These are phyloP conservation scores for Agrotis ipsilon DNA, from an alignment of 2,888 invertebrate species.

Conservation along the genomic window DNA sequence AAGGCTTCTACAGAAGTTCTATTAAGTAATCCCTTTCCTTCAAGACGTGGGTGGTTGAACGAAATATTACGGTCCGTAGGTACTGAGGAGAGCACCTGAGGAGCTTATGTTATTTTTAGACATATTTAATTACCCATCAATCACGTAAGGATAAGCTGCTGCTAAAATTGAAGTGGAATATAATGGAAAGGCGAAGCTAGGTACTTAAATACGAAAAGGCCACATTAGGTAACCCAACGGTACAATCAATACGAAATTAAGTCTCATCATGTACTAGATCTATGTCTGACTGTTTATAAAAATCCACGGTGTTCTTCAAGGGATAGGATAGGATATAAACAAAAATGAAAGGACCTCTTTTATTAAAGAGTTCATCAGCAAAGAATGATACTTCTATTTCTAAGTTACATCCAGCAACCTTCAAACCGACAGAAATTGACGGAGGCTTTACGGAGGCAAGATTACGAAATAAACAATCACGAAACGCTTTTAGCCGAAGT, in stretches of 20 bases:
- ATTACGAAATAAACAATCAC: slow-evolving; percentile 42
- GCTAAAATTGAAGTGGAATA: background rate
- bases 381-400: background rate
- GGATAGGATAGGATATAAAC: no score
- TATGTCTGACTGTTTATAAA: background rate
- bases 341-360: background rate
- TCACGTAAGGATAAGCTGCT: background rate
- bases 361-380: no score
- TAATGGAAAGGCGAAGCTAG: background rate
- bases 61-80: background rate
- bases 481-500: slow-evolving; percentile 33
- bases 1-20: background rate
- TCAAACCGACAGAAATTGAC: background rate
- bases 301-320: no score
- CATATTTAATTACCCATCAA: slow-evolving; percentile 26
- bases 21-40: background rate
- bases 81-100: no score
- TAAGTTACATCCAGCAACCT: slow-evolving; percentile 7
- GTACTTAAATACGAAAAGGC: no score
- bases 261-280: background rate
- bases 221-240: background rate
- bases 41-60: background rate
- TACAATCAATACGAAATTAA: background rate
- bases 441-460: slow-evolving; percentile 11
- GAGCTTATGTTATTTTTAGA: slow-evolving; percentile 15